Conservation (phyloP, 2,113 vertebrate species). For the Corvus cornix region DNA sequence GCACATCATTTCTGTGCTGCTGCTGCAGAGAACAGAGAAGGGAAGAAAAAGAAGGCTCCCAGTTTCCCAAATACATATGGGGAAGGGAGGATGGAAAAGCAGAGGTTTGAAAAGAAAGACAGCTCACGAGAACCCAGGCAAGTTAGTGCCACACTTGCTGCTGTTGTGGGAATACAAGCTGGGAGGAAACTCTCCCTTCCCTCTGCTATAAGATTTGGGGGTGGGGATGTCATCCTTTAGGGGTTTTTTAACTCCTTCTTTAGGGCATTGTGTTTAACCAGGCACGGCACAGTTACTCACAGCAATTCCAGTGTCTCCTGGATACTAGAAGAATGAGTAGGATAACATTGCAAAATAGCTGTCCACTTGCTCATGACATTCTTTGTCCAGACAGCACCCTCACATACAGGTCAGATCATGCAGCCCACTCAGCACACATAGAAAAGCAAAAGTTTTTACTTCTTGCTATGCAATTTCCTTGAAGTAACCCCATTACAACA, state of each 20-base stretch:
- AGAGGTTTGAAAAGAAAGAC: background rate
- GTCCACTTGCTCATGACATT: slow-evolving; percentile 18
- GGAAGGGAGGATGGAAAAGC: background rate
- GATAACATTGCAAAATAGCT: slow-evolving; percentile 61
- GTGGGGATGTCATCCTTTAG: rapidly evolving
- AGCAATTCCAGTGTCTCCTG: slow-evolving; percentile 25
- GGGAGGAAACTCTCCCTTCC: background rate
- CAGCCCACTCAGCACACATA: background rate
- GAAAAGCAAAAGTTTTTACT: background rate
- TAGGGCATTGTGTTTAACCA: slow-evolving; percentile 8
- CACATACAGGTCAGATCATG: background rate
- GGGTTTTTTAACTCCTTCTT: background rate
- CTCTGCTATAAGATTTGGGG: background rate
- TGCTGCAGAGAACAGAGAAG: background rate
- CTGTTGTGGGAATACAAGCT: background rate
- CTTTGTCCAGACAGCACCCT: slow-evolving; percentile 7
- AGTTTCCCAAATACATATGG: rapidly evolving
- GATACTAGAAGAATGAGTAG: slow-evolving; percentile 61
- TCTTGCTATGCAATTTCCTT: background rate
- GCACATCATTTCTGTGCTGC: slow-evolving; percentile 20
- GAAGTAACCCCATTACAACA: background rate
- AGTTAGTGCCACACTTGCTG: background rate
- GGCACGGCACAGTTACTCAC: background rate
- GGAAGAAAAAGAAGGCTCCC: background rate
- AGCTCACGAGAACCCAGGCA: background rate